Evolutionary conservation across 2,888 invertebrate genomes (phyloP).

Genomic region (Mesochorus sp.): DNA sequence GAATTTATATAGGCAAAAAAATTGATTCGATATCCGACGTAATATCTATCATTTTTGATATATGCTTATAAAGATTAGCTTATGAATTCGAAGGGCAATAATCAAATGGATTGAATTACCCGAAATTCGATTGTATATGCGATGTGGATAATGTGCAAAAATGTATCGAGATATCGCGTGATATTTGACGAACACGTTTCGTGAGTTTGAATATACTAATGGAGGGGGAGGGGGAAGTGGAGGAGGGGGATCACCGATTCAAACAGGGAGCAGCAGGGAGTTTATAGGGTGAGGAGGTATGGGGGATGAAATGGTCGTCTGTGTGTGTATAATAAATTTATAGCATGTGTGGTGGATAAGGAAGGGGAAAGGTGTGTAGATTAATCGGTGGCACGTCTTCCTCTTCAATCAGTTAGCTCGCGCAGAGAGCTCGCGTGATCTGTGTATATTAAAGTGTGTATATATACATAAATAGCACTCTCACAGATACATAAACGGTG

Average conservation of each 20-base stretch:
- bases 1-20: no score
- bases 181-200: constrained; percentile 44
- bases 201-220: constrained; percentile 52
- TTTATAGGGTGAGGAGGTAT: neutral
- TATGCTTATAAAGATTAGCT: no score
- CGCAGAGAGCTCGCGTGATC: constrained; percentile 45
- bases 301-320: constrained; percentile 14
- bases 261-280: neutral
- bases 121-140: constrained; percentile 6
- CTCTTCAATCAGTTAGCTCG: constrained; percentile 51
- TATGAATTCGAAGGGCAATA: no score
- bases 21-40: no score
- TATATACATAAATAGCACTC: neutral
- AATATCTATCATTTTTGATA: no score
- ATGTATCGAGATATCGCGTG: constrained; percentile 46
- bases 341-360: constrained; percentile 3
- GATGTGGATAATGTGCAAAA: neutral
- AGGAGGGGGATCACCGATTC: neutral
- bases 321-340: neutral
- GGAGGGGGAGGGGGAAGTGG: constrained; percentile 15
- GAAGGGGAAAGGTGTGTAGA: constrained; percentile 51
- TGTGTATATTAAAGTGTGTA: constrained; percentile 1
- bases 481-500: constrained; percentile 4
- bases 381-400: constrained; percentile 50
- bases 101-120: no score